A percentile compares a stretch with the other conserved stretches of the same genome.
These are phyloP conservation scores for Heliconius hortense DNA, from an alignment of 2,888 invertebrate species.

Conservation along the genomic window DNA sequence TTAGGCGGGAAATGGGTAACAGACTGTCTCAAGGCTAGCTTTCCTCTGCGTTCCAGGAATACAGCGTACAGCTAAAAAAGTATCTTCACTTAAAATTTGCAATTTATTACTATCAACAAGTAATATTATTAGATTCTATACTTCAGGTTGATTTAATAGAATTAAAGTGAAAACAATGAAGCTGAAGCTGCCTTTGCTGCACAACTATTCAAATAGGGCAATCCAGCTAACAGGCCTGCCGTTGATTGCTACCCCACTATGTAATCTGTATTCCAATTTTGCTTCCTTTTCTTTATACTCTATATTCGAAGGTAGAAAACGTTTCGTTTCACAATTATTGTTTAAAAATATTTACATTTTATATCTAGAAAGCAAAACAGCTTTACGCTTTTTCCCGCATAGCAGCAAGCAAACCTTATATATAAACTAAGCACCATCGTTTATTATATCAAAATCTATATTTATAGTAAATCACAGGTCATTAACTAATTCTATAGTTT, in stretches of 20 bases:
- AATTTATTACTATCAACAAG: no score
- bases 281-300: not conserved
- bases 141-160: not conserved
- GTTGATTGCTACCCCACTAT: slow-evolving; percentile 19
- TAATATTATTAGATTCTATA: not conserved
- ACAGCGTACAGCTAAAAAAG: no score
- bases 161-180: slow-evolving; percentile 13
- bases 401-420: no score
- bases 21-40: no score
- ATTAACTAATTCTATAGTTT: slow-evolving; percentile 2
- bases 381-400: no score
- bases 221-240: slow-evolving; percentile 18
- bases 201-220: slow-evolving; percentile 14
- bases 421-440: no score
- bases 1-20: no score
- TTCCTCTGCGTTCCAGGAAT: no score
- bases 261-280: slow-evolving; percentile 17
- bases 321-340: not conserved
- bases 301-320: slow-evolving; percentile 9
- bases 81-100: no score
- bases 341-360: not conserved
- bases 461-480: not conserved
- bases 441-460: not conserved
- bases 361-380: not conserved
- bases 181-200: not conserved